phyloP scores from a whole-genome alignment of 2,888 invertebrate genomes.

The Alentia gelatinosa region DNA sequence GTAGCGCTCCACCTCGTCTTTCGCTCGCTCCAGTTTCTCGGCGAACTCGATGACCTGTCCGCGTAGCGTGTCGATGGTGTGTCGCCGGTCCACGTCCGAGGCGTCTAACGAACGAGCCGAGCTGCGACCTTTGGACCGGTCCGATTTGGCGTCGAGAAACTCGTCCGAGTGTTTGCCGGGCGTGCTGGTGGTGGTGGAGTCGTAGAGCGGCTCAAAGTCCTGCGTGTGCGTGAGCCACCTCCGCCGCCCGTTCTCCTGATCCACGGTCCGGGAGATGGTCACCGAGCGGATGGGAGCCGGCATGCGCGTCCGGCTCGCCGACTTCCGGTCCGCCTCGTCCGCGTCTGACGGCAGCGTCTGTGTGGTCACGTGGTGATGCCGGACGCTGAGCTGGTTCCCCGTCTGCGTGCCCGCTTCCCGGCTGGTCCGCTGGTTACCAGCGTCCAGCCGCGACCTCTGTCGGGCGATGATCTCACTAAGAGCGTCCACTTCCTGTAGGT shows the following conservation, averaged over 20 bases:
- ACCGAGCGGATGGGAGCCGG: background rate
- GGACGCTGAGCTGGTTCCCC: too few relatives aligned
- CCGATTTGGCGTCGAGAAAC: background rate
- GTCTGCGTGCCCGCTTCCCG: background rate
- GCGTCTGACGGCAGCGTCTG: too few relatives aligned
- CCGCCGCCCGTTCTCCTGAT: background rate
- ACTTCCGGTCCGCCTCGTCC: too few relatives aligned
- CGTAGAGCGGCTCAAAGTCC: background rate
- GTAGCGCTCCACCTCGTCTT: conserved; percentile 57
- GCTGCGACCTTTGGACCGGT: background rate
- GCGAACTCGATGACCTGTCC: conserved; percentile 57
- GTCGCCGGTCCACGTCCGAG: background rate
- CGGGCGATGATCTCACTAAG: conserved; percentile 37
- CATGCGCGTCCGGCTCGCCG: background rate
- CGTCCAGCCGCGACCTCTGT: background rate
- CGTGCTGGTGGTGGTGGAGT: background rate
- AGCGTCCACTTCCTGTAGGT: conserved; percentile 42
- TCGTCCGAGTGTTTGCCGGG: conserved; percentile 11
- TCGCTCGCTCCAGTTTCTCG: conserved; percentile 56
- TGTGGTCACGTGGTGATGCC: too few relatives aligned
- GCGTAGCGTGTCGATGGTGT: conserved; percentile 25
- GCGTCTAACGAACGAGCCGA: background rate
- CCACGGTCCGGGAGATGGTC: background rate
- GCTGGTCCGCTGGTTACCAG: background rate
- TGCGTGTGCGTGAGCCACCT: background rate